Evolutionary conservation across 2,113 vertebrate genomes (phyloP).

Genomic region (Genyomyrus donnyi): DNA sequence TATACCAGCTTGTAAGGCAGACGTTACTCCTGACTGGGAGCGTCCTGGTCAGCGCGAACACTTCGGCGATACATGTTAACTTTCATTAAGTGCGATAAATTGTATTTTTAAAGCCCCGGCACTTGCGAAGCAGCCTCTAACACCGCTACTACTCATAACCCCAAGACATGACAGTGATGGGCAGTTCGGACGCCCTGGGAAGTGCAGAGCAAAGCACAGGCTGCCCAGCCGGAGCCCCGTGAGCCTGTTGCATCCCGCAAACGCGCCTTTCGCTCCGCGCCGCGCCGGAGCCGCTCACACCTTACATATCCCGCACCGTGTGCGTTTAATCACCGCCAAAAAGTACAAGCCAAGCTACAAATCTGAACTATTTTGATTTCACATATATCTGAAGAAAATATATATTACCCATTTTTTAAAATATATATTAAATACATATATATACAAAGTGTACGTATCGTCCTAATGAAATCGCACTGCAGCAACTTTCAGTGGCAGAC

Average conservation of each 20-base stretch:
- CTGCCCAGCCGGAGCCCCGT: neutral
- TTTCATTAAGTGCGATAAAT: neutral
- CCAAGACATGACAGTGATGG: neutral
- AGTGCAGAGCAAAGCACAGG: neutral
- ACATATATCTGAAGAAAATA: neutral
- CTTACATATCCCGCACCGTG: neutral
- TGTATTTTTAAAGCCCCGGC: neutral
- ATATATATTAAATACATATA: neutral
- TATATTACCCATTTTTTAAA: too few relatives aligned
- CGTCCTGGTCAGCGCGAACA: neutral
- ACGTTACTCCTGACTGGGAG: neutral
- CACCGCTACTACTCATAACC: too few relatives aligned
- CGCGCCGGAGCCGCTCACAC: neutral
- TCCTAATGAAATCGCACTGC: conserved; percentile 3
- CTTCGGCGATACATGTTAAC: neutral
- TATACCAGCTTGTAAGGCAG: neutral
- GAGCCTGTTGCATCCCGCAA: conserved; percentile 23
- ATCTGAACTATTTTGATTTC: neutral
- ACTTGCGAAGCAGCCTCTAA: neutral
- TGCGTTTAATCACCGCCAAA: neutral
- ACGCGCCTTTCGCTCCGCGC: neutral
- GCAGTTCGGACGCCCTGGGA: neutral
- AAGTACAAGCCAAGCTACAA: neutral
- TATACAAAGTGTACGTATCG: neutral
- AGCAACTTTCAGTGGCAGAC: conserved; percentile 8